These are phyloP conservation scores for Cyphomyrus discorhynchus DNA, from an alignment of 2,113 vertebrate species.

Conservation along the genomic window DNA sequence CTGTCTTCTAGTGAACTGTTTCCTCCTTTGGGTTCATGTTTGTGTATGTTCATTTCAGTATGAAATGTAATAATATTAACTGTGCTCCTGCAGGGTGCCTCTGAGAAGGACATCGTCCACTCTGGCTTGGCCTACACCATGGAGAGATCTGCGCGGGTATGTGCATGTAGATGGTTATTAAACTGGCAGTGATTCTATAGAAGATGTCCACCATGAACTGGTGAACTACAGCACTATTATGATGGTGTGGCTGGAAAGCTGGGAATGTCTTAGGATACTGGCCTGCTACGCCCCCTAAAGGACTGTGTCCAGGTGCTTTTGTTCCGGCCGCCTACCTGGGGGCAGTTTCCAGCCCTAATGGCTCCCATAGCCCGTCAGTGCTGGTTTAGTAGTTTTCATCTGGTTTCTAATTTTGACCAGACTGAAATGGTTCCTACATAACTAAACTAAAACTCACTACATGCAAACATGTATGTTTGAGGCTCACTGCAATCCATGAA, in stretches of 20 bases:
- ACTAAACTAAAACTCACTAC: background rate
- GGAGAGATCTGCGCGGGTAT: slow-evolving; percentile 81
- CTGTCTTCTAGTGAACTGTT: background rate
- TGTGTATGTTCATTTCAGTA: background rate
- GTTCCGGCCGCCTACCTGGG: background rate
- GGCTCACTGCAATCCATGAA: background rate
- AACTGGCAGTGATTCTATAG: background rate
- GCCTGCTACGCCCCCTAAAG: background rate
- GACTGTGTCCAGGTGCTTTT: background rate
- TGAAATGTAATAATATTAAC: background rate
- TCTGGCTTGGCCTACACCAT: slow-evolving; percentile 84
- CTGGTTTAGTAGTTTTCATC: background rate
- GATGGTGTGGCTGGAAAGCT: background rate
- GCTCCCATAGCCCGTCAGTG: background rate
- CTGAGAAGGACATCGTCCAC: slow-evolving; percentile 86
- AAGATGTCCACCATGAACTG: background rate
- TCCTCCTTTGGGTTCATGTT: background rate
- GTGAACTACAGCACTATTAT: background rate
- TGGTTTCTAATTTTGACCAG: background rate
- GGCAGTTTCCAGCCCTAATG: background rate
- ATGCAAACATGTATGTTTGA: background rate
- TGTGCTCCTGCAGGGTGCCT: slow-evolving; percentile 63
- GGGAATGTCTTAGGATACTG: background rate
- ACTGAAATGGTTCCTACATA: background rate
- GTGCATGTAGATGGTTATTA: slow-evolving; percentile 3